These are phyloP conservation scores for Climacteris rufus DNA, from an alignment of 2,113 vertebrate species.

Conservation along the genomic window DNA sequence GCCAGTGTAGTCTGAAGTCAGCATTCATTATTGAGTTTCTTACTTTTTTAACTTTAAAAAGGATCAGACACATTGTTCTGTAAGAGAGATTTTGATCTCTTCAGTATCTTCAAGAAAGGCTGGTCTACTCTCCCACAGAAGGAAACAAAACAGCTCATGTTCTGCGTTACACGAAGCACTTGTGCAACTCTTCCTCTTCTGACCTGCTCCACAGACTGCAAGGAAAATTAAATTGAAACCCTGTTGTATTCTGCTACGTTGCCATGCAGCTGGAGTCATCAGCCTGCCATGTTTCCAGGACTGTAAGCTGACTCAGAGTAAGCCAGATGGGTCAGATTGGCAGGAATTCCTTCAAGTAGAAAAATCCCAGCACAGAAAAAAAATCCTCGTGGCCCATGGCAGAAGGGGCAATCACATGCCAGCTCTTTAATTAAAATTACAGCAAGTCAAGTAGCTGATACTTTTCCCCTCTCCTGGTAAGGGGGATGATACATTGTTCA, in stretches of 20 bases:
- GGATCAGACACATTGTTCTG: background rate
- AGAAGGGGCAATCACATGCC: background rate
- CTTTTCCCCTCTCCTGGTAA: constrained; percentile 95
- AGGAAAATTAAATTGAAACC: constrained; percentile 18
- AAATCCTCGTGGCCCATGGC: background rate
- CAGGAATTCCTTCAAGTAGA: constrained; percentile 39
- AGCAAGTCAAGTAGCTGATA: constrained; percentile 99
- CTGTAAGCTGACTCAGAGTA: background rate
- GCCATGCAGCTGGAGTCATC: constrained; percentile 43
- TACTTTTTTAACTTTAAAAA: background rate
- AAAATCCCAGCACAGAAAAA: constrained; percentile 8
- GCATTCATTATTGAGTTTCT: background rate
- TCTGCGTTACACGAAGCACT: constrained; percentile 30
- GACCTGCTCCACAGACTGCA: constrained; percentile 29
- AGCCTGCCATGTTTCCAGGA: constrained; percentile 63
- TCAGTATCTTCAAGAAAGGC: background rate
- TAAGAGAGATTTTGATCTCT: constrained; percentile 8
- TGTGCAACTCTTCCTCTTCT: constrained; percentile 37
- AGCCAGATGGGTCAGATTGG: constrained; percentile 48
- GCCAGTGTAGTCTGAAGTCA: background rate
- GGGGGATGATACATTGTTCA: constrained; percentile 92
- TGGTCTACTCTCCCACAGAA: constrained; percentile 30
- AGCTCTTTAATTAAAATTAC: constrained; percentile 86
- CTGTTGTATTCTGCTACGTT: constrained; percentile 41
- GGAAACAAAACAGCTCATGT: constrained; percentile 1